Percentiles rank a stretch among this genome's conserved stretches.
Conservation (phyloP, 1,140 invertebrate species). For the Diorhabda carinulata region DNA sequence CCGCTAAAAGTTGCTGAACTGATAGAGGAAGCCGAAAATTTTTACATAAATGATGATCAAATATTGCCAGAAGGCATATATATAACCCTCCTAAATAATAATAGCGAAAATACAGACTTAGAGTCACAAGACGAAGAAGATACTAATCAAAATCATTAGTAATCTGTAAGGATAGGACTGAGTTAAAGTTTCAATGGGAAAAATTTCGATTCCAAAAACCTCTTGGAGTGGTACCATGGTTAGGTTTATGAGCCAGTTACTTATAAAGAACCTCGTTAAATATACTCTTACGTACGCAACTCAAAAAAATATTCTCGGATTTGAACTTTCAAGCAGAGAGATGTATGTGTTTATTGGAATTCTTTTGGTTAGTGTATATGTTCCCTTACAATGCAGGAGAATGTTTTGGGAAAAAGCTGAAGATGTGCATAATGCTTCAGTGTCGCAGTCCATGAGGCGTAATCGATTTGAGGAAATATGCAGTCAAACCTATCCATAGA, state of each 20-base stretch:
- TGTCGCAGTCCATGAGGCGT: constrained; percentile 28
- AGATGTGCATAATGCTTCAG: constrained; percentile 33
- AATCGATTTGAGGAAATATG: constrained; percentile 32
- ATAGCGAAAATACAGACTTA: neutral
- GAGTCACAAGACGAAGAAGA: neutral
- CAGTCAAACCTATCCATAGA: constrained; percentile 33
- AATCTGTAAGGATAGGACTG: neutral
- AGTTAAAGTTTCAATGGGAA: neutral
- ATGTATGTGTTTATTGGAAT: constrained; percentile 32
- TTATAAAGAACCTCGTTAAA: neutral
- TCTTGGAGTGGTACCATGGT: neutral
- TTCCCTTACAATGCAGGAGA: constrained; percentile 15
- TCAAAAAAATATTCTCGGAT: neutral
- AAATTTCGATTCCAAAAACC: neutral
- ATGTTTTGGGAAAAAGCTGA: constrained; percentile 35
- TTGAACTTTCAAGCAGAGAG: constrained; percentile 13
- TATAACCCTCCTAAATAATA: neutral
- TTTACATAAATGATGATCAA: neutral
- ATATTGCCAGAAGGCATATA: neutral
- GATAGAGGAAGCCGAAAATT: neutral
- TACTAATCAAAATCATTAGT: neutral
- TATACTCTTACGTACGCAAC: neutral
- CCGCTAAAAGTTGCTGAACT: neutral
- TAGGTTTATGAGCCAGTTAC: neutral
- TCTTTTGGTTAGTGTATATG: constrained; percentile 34